Evolutionary conservation across 2,888 invertebrate genomes (phyloP), one percentile per base, ranked within the genome.

Genomic region (Drosophila siamana): DNA sequence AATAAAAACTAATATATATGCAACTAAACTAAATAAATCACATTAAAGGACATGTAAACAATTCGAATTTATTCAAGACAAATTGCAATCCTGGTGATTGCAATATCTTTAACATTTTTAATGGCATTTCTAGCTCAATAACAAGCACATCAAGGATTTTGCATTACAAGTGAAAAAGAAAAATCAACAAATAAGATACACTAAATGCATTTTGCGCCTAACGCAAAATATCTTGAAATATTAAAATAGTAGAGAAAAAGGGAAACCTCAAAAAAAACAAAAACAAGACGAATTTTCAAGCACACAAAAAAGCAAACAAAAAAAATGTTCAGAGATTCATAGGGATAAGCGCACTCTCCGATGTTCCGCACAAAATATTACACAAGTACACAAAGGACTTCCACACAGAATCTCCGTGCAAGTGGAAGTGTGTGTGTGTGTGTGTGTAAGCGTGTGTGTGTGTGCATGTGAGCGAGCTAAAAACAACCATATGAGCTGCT

Each of bases 401-500:
- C 11, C 28, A 4, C 15, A 8, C 13, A n/a, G 22, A 22, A 24
- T 41, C 9, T 13, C 16, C 4, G 9, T 24, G 13, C 16, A 13
- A 26, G 19, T n/a, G n/a, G n/a, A n/a, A n/a, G n/a, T n/a, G n/a
- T n/a, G n/a, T n/a, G n/a, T n/a, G n/a, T n/a, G n/a, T 30, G 55
- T 38, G 22, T 33, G n/a, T 19, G 33, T 33, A 38, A n/a, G 36
- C 22, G 36, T 11, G 33, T 48, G 43, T 26, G 40, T 33, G 41
- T 38, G 30, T 33, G 28, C 19, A 48, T 38, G 22, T 26, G 22
- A 13, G 33, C 33, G 40, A 19, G 36, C 50, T 38, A 33, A 41
- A 60, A 61, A 56, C 30, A 62, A 66, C 55, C 60, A 64, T 67
- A 48, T 65, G 74, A 69, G 57, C 69, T 48, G 75, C 68, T 82